Conservation (phyloP, 1,140 invertebrate species). For the Rhynchophorus ferrugineus region DNA sequence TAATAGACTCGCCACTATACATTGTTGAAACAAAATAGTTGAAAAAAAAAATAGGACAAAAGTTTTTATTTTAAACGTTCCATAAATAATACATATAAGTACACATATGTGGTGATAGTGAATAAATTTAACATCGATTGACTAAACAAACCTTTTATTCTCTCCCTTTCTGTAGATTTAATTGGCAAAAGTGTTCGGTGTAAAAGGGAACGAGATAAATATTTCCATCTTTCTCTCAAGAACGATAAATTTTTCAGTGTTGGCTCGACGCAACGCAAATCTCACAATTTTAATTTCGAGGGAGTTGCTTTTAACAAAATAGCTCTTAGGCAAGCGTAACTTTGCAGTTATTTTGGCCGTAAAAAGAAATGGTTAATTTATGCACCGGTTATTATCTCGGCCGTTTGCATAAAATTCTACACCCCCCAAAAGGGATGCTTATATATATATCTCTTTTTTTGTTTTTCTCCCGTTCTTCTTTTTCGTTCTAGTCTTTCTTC, state of each 20-base stretch:
- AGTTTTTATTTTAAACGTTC: no score
- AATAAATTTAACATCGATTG: no score
- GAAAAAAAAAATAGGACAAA: no score
- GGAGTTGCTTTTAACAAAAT: conserved; percentile 24
- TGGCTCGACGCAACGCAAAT: conserved; percentile 14
- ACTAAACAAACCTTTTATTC: no score
- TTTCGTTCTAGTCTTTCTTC: no score
- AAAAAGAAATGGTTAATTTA: conserved; percentile 26
- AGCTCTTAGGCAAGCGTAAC: conserved; percentile 23
- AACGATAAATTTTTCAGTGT: conserved; percentile 21
- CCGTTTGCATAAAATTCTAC: conserved; percentile 25
- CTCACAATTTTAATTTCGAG: conserved; percentile 24
- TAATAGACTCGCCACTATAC: no score
- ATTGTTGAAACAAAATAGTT: no score
- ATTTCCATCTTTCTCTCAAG: conserved; percentile 16
- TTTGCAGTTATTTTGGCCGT: conserved; percentile 22
- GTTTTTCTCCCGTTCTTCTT: conserved; percentile 1
- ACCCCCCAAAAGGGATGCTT: conserved; percentile 19
- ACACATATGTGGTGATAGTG: no score
- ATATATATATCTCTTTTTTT: conserved; percentile 23
- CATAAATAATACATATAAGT: no score
- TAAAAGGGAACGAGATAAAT: no score
- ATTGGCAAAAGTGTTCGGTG: no score
- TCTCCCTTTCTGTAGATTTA: no score
- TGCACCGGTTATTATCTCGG: conserved; percentile 25